Percentiles rank a stretch among this genome's conserved stretches.
Conservation (phyloP, 1,140 invertebrate genomes). For the Lordiphosa mommai region DNA sequence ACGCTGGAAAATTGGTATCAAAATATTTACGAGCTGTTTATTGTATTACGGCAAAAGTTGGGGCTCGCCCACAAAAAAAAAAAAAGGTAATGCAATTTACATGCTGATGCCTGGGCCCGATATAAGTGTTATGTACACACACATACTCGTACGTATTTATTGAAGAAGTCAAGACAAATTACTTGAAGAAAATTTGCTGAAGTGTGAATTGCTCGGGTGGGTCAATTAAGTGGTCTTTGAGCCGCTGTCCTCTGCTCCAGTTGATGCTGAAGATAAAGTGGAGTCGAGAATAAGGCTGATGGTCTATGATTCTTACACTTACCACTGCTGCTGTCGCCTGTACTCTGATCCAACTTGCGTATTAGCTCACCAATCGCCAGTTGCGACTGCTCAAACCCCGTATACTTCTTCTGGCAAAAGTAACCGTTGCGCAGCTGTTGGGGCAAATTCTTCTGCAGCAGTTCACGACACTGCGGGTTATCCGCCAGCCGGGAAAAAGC, state of each 20-base stretch:
- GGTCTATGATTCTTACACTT: too few species aligned
- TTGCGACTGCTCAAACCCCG: constrained; percentile 5
- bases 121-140: constrained; percentile 6
- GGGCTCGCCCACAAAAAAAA: constrained; percentile 18
- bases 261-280: background rate
- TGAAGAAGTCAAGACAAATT: constrained; percentile 28
- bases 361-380: constrained; percentile 10
- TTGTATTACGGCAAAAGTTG: constrained; percentile 67
- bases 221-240: constrained; percentile 35
- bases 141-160: constrained; percentile 1
- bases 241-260: background rate
- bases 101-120: constrained; percentile 47
- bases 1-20: constrained; percentile 76
- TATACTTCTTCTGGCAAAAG: constrained; percentile 87
- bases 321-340: background rate
- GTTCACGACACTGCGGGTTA: constrained; percentile 95
- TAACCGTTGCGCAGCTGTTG: constrained; percentile 96
- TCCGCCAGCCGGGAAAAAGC: constrained; percentile 97
- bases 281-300: too few species aligned
- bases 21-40: constrained; percentile 78
- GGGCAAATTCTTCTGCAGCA: constrained; percentile 95
- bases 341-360: constrained; percentile 6
- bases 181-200: constrained; percentile 28
- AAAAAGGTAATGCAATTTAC: constrained; percentile 68
- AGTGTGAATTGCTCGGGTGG: constrained; percentile 42